Evolutionary conservation across 2,888 invertebrate genomes (phyloP).

Genomic region (Cryptocephalus moraei): DNA sequence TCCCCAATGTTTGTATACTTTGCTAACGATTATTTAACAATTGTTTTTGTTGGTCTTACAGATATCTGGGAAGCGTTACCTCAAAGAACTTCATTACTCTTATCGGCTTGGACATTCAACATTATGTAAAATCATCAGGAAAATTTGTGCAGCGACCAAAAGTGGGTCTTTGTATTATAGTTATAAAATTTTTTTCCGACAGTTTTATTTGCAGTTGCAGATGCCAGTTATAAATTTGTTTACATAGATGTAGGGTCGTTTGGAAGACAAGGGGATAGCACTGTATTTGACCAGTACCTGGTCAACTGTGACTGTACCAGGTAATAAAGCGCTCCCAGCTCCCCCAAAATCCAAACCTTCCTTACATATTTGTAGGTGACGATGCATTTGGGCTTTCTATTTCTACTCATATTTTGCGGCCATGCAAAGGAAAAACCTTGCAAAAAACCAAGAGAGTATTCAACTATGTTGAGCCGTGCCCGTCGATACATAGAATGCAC

Average conservation of each 20-base stretch:
- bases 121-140: slow-evolving; percentile 20
- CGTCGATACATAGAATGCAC: slow-evolving; percentile 17
- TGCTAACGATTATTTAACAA: no score
- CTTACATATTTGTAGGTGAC: slow-evolving; percentile 22
- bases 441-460: slow-evolving; percentile 12
- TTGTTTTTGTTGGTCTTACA: slow-evolving; percentile 11
- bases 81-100: slow-evolving; percentile 20
- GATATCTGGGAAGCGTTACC: slow-evolving; percentile 21
- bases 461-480: slow-evolving; percentile 12
- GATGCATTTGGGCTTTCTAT: slow-evolving; percentile 26
- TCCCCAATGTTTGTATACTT: no score
- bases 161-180: no score
- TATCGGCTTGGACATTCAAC: slow-evolving; percentile 21
- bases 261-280: slow-evolving; percentile 21
- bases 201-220: slow-evolving; percentile 13
- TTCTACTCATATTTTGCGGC: slow-evolving; percentile 20
- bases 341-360: slow-evolving; percentile 19
- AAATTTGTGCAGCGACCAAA: slow-evolving; percentile 18
- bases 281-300: no score
- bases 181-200: no score
- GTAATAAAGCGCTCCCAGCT: slow-evolving; percentile 16
- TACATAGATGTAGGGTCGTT: slow-evolving; percentile 19
- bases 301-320: no score
- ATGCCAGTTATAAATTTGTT: slow-evolving; percentile 16
- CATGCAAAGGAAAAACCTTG: slow-evolving; percentile 20